Evolutionary conservation across 2,797 vertebrate species (phyloP).

Genomic region (Xiphorhynchus erythropygius): DNA sequence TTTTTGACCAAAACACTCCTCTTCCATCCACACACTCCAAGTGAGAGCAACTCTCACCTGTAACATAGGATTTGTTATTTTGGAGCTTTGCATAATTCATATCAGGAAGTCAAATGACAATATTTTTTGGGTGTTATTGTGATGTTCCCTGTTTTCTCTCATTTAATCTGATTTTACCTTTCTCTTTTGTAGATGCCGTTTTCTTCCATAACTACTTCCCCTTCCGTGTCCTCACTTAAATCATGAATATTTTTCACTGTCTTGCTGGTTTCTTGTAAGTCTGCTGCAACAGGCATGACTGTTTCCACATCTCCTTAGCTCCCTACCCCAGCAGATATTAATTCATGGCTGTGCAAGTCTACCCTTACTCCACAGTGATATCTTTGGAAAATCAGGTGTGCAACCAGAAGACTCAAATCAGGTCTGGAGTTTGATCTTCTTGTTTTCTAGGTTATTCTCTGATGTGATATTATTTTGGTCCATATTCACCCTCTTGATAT

Average conservation of each 20-base stretch:
- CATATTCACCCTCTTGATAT: not conserved
- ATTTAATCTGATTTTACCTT: not conserved
- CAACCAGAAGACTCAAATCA: not conserved
- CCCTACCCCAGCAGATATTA: not conserved
- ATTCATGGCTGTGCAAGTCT: not conserved
- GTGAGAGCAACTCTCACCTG: not conserved
- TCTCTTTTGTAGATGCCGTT: not conserved
- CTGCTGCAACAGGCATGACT: not conserved
- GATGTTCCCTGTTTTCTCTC: not conserved
- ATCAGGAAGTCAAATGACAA: not conserved
- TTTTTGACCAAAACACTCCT: not conserved
- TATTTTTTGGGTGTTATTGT: not conserved
- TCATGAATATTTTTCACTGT: not conserved
- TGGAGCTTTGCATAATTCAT: not conserved
- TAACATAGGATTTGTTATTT: not conserved
- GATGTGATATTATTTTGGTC: not conserved
- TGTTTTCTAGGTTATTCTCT: not conserved
- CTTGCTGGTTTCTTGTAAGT: not conserved
- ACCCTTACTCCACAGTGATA: not conserved
- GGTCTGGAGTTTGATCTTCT: not conserved
- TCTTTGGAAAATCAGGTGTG: not conserved
- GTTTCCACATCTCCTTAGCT: not conserved
- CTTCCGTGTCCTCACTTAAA: not conserved
- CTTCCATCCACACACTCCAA: not conserved
- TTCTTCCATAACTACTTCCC: not conserved